phyloP scores from a whole-genome alignment of 2,797 vertebrate genomes.

The Sebastes glaucus region DNA sequence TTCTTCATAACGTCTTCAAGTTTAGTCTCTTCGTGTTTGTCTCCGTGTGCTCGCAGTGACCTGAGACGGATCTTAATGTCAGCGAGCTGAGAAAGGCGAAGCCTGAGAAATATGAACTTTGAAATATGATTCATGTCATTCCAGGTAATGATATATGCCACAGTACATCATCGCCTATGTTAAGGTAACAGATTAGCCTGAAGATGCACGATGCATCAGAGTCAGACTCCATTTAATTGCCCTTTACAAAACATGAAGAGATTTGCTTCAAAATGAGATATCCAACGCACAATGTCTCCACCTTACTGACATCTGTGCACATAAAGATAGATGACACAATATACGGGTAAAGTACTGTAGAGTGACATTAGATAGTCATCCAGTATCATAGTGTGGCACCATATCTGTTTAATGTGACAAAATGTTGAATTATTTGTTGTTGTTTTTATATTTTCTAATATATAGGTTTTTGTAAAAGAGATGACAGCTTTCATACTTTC shows the following conservation, averaged over 20 bases:
- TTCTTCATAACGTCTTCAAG: constrained; percentile 15
- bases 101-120: not conserved
- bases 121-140: constrained; percentile 37
- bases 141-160: constrained; percentile 19
- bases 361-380: not conserved
- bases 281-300: not conserved
- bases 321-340: constrained; percentile 7
- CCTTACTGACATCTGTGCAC: not conserved
- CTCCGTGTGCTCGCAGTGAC: constrained; percentile 30
- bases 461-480: not conserved
- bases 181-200: constrained; percentile 18
- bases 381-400: not conserved
- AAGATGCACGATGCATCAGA: constrained; percentile 2
- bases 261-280: constrained; percentile 8
- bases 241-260: constrained; percentile 9
- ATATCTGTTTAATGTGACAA: not conserved
- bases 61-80: constrained; percentile 55
- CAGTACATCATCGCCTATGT: not conserved
- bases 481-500: not conserved
- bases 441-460: not conserved
- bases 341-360: not conserved
- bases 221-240: constrained; percentile 2
- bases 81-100: constrained; percentile 15
- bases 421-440: not conserved
- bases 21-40: constrained; percentile 6